Conservation (phyloP, 2,113 vertebrate genomes). For the Pygoscelis antarcticus region DNA sequence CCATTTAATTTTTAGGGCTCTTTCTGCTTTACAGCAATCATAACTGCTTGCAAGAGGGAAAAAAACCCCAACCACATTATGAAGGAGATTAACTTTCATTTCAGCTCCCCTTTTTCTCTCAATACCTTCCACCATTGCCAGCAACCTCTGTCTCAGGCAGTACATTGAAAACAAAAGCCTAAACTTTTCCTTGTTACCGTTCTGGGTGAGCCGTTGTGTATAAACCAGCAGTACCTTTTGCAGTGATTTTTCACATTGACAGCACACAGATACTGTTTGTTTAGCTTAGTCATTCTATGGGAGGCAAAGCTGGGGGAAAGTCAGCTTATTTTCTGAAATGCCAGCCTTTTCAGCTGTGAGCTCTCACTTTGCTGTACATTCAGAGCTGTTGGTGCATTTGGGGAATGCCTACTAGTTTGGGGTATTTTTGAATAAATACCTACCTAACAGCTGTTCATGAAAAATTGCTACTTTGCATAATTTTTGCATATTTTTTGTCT, state of each 20-base stretch:
- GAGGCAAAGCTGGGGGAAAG: background rate
- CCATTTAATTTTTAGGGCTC: background rate
- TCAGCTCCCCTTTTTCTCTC: background rate
- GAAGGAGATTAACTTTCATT: background rate
- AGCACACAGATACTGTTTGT: background rate
- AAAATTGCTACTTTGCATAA: background rate
- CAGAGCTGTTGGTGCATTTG: background rate
- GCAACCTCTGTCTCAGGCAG: background rate
- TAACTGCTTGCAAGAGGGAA: background rate
- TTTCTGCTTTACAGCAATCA: background rate
- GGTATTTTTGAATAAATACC: background rate
- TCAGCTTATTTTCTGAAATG: constrained; percentile 14
- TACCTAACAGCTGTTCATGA: background rate
- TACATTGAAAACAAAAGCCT: background rate
- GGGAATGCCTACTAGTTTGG: background rate
- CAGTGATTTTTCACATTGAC: background rate
- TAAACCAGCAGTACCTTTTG: background rate
- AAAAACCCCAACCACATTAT: background rate
- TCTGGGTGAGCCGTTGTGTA: background rate
- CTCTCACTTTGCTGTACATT: background rate
- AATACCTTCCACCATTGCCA: background rate
- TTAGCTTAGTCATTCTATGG: background rate
- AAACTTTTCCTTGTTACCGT: background rate
- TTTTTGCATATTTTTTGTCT: background rate
- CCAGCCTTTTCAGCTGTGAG: background rate